Base-by-base conservation (phyloP, 2,888 invertebrate genomes). In the Xylota sylvarum region DNA sequence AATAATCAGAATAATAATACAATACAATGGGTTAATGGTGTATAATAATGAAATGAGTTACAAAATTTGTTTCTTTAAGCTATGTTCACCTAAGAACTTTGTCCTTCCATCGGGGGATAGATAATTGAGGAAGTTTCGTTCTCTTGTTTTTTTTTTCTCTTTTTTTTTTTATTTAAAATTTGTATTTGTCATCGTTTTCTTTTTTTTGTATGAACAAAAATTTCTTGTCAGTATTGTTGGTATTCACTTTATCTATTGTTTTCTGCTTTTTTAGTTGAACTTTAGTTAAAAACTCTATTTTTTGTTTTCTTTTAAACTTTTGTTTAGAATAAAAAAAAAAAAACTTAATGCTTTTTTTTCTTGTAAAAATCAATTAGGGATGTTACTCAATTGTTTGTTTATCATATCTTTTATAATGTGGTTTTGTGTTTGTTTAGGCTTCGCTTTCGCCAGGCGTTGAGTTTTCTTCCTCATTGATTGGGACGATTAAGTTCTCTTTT, bases 401-500 rank as follows among this genome's bases (percentile, higher is more conserved):
- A 52, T 72, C 9, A 60, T 70, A 32, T 64, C 10, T 72, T 55
- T 46, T 78, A 40, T 62, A 23, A 70, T 82, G 27, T 67, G 60
- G 73, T 37, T 78, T 78, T 65, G 40, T 74, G 35, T 58, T 60
- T 76, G 52, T 88, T 93, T 92, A 94, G 88, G 94, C 94, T 90
- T 94, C 94, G 88, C 94, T 94, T 89, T 94, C 94, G 48, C 93
- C 93, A 30, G 92, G 92, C 78, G 92, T 89, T 77, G 91, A 89
- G 94, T 94, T 91, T 90, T 96, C 96, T 89, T 96, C 97, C 91
- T 97, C 97, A 92, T 97, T 94, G 91, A 99, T 99, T 74, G 99
- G 99, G 89, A 99, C 97, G 93, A 99, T 99, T 88, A 99, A 94
- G 93, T 98, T 99, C 93, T 99, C 99, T 92, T 97, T 97, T 14